phyloP scores from a whole-genome alignment of 2,113 vertebrate genomes.

The Hydrolagus affinis region DNA sequence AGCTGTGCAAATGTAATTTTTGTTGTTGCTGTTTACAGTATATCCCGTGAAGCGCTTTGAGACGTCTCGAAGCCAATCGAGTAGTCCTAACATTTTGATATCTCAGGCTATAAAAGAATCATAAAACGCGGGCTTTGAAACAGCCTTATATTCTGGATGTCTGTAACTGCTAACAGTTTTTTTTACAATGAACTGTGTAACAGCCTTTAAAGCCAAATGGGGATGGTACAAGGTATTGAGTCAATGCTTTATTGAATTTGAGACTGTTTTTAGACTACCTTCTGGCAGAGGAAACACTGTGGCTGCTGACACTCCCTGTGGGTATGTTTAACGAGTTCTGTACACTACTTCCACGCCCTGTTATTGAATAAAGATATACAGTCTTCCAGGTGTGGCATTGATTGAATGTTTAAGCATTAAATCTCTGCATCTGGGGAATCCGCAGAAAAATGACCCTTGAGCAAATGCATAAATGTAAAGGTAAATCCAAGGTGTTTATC shows the following conservation, averaged over 20 bases:
- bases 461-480: constrained; percentile 7
- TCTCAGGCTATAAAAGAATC: neutral
- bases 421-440: neutral
- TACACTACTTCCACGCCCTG: constrained; percentile 62
- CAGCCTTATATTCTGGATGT: neutral
- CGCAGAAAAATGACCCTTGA: constrained; percentile 7
- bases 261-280: constrained; percentile 95
- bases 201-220: constrained; percentile 6
- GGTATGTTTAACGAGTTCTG: constrained; percentile 87
- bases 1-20: too few relatives aligned
- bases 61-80: too few relatives aligned
- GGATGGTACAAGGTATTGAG: constrained; percentile 47
- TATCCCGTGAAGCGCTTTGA: too few relatives aligned
- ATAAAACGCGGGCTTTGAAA: neutral
- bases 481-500: constrained; percentile 18
- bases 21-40: too few relatives aligned
- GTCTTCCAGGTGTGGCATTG: constrained; percentile 98
- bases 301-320: constrained; percentile 90
- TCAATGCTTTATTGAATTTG: constrained; percentile 92
- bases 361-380: constrained; percentile 79
- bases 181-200: constrained; percentile 17
- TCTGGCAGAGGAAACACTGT: constrained; percentile 98
- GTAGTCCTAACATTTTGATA: neutral
- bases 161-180: neutral
- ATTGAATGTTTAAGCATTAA: constrained; percentile 89